phyloP scores from a whole-genome alignment of 2,113 vertebrate species.

The Tor tambroides region DNA sequence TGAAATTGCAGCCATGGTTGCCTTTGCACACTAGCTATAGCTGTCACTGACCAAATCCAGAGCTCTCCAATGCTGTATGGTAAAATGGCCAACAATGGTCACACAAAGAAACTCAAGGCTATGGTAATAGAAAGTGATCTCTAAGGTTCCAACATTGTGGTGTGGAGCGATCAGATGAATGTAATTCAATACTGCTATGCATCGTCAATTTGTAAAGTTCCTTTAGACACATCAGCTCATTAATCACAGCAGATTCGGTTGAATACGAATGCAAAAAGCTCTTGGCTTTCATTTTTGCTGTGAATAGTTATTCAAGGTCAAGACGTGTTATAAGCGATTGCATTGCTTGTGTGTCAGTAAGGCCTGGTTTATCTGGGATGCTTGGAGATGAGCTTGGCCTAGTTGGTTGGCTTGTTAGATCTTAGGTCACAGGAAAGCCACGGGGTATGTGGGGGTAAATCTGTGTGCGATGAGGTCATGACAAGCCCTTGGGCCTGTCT shows the following conservation, averaged over 20 bases:
- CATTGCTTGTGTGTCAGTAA: background rate
- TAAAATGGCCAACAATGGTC: slow-evolving; percentile 2
- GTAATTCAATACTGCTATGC: background rate
- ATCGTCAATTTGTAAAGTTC: background rate
- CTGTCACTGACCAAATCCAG: background rate
- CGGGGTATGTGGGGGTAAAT: slow-evolving; percentile 22
- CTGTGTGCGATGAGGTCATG: slow-evolving; percentile 48
- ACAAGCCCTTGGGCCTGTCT: slow-evolving; percentile 48
- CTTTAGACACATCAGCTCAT: background rate
- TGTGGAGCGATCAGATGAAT: background rate
- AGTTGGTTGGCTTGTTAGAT: slow-evolving; percentile 21
- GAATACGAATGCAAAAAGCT: background rate
- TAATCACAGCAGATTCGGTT: background rate
- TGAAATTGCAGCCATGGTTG: slow-evolving; percentile 35
- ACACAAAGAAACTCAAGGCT: background rate
- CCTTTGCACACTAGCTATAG: background rate
- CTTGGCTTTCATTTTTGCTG: too few species aligned
- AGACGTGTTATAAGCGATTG: background rate
- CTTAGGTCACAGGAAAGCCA: slow-evolving; percentile 26
- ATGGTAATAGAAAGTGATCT: slow-evolving; percentile 5
- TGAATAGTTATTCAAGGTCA: background rate
- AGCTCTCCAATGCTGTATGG: background rate
- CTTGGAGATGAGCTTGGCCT: slow-evolving; percentile 7
- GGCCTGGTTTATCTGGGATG: background rate
- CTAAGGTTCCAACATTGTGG: background rate